phyloP scores from a whole-genome alignment of 1,140 invertebrate genomes.

The Pseudomyrmex dendroicus region DNA sequence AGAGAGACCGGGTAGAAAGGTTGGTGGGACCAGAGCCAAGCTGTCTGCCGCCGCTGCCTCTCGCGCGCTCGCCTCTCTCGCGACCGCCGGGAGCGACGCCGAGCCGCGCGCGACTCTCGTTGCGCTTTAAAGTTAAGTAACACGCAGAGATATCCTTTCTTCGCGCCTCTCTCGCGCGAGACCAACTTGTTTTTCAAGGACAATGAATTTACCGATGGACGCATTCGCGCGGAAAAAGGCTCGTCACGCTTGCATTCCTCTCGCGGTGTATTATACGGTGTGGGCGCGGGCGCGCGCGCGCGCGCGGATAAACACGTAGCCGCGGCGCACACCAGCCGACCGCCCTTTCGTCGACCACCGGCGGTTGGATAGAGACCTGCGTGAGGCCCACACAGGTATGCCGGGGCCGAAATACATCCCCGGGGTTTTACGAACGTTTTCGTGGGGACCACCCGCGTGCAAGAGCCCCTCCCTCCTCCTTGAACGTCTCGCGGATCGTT shows the following conservation, averaged over 20 bases:
- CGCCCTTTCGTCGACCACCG: neutral
- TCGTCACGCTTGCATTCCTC: conserved; percentile 56
- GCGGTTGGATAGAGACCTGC: conserved; percentile 2
- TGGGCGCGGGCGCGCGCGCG: neutral
- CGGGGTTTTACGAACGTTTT: neutral
- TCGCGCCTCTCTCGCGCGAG: conserved; percentile 32
- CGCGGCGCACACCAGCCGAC: neutral
- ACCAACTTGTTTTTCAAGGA: conserved; percentile 61
- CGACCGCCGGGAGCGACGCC: conserved; percentile 13
- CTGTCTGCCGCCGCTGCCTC: conserved; percentile 81
- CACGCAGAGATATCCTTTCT: conserved; percentile 48
- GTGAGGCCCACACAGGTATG: conserved; percentile 14
- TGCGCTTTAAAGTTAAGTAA: conserved; percentile 52
- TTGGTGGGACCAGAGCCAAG: conserved; percentile 82
- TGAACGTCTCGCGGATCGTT: conserved; percentile 1
- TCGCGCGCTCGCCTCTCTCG: conserved; percentile 77
- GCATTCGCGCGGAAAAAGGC: conserved; percentile 59
- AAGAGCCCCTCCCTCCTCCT: neutral
- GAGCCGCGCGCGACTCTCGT: conserved; percentile 28
- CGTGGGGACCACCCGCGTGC: conserved; percentile 38
- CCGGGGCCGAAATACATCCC: conserved; percentile 1
- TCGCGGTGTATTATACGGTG: conserved; percentile 31
- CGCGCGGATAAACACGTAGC: conserved; percentile 9
- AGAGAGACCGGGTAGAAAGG: conserved; percentile 74
- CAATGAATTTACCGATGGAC: conserved; percentile 61